phyloP scores from a whole-genome alignment of 2,888 invertebrate genomes.

The Crioceris asparagi region DNA sequence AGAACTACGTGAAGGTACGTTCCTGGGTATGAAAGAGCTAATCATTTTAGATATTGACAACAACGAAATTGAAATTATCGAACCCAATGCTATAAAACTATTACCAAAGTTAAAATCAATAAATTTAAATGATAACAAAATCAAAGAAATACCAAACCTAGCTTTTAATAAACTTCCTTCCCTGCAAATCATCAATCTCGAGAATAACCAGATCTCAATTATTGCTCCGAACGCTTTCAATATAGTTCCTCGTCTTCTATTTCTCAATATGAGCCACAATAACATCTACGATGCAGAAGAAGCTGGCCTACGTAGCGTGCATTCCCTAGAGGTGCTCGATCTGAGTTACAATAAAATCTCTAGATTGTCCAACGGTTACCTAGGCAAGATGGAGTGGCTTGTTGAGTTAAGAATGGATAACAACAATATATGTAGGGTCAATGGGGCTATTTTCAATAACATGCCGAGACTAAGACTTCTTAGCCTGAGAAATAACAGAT shows the following conservation, averaged over 20 bases:
- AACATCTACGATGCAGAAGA: constrained; percentile 63
- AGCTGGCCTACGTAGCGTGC: constrained; percentile 60
- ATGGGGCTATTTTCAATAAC: constrained; percentile 68
- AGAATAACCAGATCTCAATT: constrained; percentile 65
- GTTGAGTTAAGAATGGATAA: constrained; percentile 79
- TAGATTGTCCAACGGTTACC: constrained; percentile 51
- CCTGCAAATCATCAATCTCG: constrained; percentile 63
- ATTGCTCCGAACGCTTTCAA: constrained; percentile 67
- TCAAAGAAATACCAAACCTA: constrained; percentile 63
- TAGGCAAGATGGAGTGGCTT: constrained; percentile 72
- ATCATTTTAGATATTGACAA: constrained; percentile 69
- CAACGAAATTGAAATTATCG: constrained; percentile 66
- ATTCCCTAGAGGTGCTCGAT: constrained; percentile 76
- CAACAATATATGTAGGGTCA: constrained; percentile 70
- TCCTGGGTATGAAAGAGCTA: constrained; percentile 58
- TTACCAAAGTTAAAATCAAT: constrained; percentile 53
- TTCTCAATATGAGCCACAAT: constrained; percentile 76
- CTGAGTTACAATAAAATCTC: constrained; percentile 68
- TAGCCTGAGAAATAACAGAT: constrained; percentile 64
- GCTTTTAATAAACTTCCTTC: constrained; percentile 68
- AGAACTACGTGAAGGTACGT: constrained; percentile 59
- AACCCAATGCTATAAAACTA: constrained; percentile 58
- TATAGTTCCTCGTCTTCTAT: constrained; percentile 64
- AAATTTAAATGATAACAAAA: constrained; percentile 56
- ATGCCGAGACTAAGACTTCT: constrained; percentile 77